These are phyloP conservation scores for Drosophila anomelani DNA, from an alignment of 2,888 invertebrate genomes.

Conservation along the genomic window DNA sequence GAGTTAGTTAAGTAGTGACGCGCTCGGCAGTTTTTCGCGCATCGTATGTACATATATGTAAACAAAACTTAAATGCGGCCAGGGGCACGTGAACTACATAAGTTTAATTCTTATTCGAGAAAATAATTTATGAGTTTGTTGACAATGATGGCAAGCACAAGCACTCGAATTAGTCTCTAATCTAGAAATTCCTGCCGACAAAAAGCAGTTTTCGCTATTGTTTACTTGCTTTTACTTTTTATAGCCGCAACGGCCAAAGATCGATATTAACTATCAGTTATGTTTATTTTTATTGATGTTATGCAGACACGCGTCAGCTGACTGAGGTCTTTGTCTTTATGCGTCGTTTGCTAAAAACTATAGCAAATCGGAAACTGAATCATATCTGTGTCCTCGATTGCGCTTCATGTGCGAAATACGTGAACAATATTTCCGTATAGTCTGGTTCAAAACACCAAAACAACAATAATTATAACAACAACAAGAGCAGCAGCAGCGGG, in stretches of 20 bases:
- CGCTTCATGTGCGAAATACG: conserved; percentile 31
- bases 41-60: background rate
- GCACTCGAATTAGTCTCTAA: conserved; percentile 30
- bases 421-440: conserved; percentile 60
- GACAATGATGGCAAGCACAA: conserved; percentile 32
- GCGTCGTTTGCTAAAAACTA: conserved; percentile 19
- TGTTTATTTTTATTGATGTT: conserved; percentile 22
- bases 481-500: conserved; percentile 20
- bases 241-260: conserved; percentile 39
- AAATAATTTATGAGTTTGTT: conserved; percentile 59
- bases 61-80: conserved; percentile 25
- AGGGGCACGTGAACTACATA: conserved; percentile 19
- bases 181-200: conserved; percentile 10
- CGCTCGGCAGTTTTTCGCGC: conserved; percentile 5
- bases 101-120: conserved; percentile 8
- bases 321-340: conserved; percentile 5
- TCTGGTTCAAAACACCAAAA: conserved; percentile 22
- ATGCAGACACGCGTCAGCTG: conserved; percentile 16
- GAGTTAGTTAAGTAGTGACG: conserved; percentile 8
- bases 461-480: conserved; percentile 22
- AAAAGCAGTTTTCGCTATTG: conserved; percentile 9
- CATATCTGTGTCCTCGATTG: conserved; percentile 52
- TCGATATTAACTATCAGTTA: conserved; percentile 41
- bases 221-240: conserved; percentile 29
- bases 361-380: conserved; percentile 10